phyloP scores from a whole-genome alignment of 2,797 vertebrate species.

The Hybognathus amarus region DNA sequence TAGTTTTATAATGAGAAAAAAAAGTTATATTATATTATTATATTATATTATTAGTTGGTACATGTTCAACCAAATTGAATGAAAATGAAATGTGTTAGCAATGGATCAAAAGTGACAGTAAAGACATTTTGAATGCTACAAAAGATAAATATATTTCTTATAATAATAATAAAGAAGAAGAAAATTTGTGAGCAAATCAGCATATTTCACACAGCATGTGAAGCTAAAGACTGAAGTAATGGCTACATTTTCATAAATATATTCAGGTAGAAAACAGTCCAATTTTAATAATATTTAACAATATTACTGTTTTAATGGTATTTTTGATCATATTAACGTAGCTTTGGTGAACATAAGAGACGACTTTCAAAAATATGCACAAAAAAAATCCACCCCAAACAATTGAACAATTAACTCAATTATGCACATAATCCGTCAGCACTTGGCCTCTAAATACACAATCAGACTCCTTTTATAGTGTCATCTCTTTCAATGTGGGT shows the following conservation, averaged over 20 bases:
- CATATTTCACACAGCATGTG: background rate
- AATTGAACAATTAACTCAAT: background rate
- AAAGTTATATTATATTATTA: too few species aligned
- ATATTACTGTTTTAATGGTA: background rate
- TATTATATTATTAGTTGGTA: too few species aligned
- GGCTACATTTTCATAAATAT: background rate
- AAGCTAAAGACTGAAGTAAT: background rate
- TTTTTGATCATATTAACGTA: background rate
- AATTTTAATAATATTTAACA: background rate
- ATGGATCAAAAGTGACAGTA: too few species aligned
- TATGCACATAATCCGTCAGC: slow-evolving; percentile 13
- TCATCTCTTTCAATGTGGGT: slow-evolving; percentile 40
- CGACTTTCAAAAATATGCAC: background rate
- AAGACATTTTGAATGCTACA: too few species aligned
- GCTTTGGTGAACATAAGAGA: background rate
- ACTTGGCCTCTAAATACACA: slow-evolving; percentile 25
- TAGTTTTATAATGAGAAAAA: too few species aligned
- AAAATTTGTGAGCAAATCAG: background rate
- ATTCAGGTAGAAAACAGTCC: background rate
- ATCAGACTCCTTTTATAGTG: slow-evolving; percentile 1
- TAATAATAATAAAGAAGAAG: background rate
- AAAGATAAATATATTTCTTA: background rate
- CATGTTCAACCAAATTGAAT: too few species aligned
- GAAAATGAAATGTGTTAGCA: too few species aligned
- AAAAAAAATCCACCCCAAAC: background rate